phyloP scores from a whole-genome alignment of 2,888 invertebrate species.

The Andrena hattorfiana region DNA sequence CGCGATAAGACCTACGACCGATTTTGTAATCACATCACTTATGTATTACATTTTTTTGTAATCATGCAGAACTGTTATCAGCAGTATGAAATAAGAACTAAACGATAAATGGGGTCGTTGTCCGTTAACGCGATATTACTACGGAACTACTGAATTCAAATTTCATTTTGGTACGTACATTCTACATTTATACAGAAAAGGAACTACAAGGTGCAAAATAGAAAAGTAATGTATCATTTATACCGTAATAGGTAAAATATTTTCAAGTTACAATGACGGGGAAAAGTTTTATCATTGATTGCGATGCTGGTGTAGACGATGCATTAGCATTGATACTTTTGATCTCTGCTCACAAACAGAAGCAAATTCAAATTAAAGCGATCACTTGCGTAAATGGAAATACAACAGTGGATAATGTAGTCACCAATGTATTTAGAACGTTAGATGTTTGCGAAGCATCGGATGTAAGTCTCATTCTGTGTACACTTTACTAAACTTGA shows the following conservation, averaged over 20 bases:
- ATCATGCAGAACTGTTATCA: not conserved
- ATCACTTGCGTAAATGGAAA: conserved; percentile 93
- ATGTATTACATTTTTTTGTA: not conserved
- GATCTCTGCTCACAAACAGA: conserved; percentile 86
- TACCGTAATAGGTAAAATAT: not conserved
- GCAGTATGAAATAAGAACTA: not conserved
- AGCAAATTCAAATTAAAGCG: conserved; percentile 87
- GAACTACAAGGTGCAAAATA: too few relatives aligned
- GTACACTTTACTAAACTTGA: conserved; percentile 41
- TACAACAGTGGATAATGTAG: conserved; percentile 89
- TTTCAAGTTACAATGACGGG: conserved; percentile 57
- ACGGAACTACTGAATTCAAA: not conserved
- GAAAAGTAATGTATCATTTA: not conserved
- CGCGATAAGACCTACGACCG: not conserved
- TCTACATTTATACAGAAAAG: not conserved
- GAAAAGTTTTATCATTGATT: conserved; percentile 86
- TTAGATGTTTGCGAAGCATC: conserved; percentile 87
- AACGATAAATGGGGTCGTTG: too few relatives aligned
- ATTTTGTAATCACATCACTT: not conserved
- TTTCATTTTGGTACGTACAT: not conserved
- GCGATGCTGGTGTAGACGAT: conserved; percentile 89
- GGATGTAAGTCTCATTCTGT: conserved; percentile 86
- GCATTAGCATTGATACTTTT: conserved; percentile 88
- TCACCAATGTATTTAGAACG: conserved; percentile 89
- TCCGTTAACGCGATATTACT: too few relatives aligned